Percentiles rank a stretch among this genome's conserved stretches.
Evolutionary conservation across 2,888 invertebrate genomes (phyloP).

Genomic region (Dicyrtomina minuta): DNA sequence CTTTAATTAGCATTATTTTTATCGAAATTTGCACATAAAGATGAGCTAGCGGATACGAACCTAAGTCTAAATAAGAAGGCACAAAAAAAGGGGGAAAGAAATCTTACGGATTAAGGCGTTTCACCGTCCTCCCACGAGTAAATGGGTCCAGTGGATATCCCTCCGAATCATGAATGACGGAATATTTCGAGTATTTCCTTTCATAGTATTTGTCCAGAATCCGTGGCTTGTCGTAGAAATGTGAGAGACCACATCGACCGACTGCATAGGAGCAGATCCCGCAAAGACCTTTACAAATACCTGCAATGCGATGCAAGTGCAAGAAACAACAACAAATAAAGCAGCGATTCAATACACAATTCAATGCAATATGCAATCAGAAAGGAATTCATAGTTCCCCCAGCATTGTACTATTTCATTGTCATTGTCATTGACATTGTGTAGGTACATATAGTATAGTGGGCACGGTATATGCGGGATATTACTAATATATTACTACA

Average conservation of each 20-base stretch:
- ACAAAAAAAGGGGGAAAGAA: neutral
- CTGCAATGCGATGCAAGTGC: neutral
- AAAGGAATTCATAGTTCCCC: neutral
- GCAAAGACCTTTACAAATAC: slow-evolving; percentile 15
- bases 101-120: slow-evolving; percentile 19
- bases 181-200: neutral
- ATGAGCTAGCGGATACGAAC: no score
- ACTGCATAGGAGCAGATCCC: slow-evolving; percentile 8
- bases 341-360: neutral
- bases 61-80: no score
- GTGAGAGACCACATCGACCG: slow-evolving; percentile 11
- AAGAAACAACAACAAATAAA: neutral
- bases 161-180: slow-evolving; percentile 9
- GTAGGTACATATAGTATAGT: no score
- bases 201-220: slow-evolving; percentile 8
- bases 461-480: no score
- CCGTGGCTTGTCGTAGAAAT: slow-evolving; percentile 21
- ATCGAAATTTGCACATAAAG: no score
- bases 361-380: no score
- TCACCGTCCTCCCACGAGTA: slow-evolving; percentile 1
- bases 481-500: no score
- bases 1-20: no score
- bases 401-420: no score
- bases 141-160: slow-evolving; percentile 10
- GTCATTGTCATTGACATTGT: neutral